Conservation (phyloP, 2,113 vertebrate genomes). For the Rhinichthys klamathensis region DNA sequence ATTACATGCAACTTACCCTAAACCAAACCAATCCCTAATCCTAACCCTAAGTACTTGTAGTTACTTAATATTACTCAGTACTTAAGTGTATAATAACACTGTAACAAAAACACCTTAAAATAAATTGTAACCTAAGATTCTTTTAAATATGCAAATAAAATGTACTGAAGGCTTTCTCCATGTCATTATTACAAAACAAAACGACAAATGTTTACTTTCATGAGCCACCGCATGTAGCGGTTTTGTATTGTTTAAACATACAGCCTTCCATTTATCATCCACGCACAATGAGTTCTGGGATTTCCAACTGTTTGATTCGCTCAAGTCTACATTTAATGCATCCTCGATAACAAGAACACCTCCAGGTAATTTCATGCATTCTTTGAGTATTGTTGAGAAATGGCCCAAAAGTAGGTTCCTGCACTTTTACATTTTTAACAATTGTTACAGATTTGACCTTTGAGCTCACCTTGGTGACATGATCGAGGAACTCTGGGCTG, state of each 20-base stretch:
- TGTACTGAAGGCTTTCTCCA: neutral
- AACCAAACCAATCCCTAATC: too few relatives aligned
- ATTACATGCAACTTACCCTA: too few relatives aligned
- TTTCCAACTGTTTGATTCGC: neutral
- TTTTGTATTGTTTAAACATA: neutral
- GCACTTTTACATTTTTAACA: neutral
- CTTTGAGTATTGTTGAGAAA: neutral
- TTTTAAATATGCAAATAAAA: neutral
- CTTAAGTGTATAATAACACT: too few relatives aligned
- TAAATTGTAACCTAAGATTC: too few relatives aligned
- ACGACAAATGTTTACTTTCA: neutral
- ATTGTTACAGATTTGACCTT: neutral
- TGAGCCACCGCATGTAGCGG: neutral
- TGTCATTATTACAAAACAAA: neutral
- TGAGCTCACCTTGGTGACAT: constrained; percentile 89
- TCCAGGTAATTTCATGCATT: neutral
- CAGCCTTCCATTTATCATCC: too few relatives aligned
- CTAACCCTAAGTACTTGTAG: too few relatives aligned
- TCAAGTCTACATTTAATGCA: neutral
- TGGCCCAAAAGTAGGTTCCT: neutral
- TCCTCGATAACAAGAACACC: neutral
- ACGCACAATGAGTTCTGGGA: neutral
- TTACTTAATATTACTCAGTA: too few relatives aligned
- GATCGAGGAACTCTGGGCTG: constrained; percentile 89
- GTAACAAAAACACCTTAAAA: too few relatives aligned